phyloP scores from a whole-genome alignment of 2,797 vertebrate species.

The Rhincodon typus region DNA sequence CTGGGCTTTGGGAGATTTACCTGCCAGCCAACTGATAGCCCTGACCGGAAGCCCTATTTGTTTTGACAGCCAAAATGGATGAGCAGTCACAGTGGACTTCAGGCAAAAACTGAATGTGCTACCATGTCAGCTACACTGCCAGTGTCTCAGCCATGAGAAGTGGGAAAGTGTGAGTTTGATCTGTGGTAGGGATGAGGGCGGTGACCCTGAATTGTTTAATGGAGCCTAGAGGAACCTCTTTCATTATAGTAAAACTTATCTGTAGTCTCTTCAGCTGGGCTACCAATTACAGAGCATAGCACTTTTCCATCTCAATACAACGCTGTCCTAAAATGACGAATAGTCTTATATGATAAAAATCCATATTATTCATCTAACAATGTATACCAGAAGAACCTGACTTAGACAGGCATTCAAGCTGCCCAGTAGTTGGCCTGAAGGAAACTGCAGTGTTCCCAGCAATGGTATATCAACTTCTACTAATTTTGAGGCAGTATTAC shows the following conservation, averaged over 20 bases:
- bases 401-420: background rate
- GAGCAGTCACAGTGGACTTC: background rate
- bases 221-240: too few relatives aligned
- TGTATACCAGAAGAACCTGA: background rate
- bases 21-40: background rate
- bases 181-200: background rate
- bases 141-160: background rate
- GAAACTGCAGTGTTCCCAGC: background rate
- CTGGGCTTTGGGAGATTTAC: background rate
- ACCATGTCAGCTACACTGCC: background rate
- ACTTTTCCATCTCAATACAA: background rate
- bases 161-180: background rate
- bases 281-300: too few relatives aligned
- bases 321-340: background rate
- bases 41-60: background rate
- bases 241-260: background rate
- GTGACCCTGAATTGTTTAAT: background rate
- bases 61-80: background rate
- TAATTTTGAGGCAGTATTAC: background rate
- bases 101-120: background rate
- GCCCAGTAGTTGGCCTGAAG: background rate
- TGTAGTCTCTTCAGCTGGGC: background rate
- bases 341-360: background rate
- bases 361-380: background rate
- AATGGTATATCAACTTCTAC: background rate